Percentiles rank a stretch among this genome's conserved stretches.
Evolutionary conservation across 2,888 invertebrate genomes (phyloP).

Genomic region (Pyralis farinalis): DNA sequence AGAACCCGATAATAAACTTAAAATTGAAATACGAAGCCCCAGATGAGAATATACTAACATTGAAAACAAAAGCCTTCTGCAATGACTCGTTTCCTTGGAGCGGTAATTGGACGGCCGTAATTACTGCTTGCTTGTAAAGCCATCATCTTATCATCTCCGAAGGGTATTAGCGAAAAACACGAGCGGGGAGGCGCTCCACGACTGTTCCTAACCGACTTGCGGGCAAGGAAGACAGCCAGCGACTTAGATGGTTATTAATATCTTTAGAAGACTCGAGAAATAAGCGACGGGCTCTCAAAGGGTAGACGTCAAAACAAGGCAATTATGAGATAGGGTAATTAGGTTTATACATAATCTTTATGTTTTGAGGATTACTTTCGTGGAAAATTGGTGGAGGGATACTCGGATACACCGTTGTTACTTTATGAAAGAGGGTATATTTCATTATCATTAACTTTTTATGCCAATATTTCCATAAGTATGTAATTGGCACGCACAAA

Average conservation of each 20-base stretch:
- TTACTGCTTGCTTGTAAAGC: constrained; percentile 77
- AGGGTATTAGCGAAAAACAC: constrained; percentile 76
- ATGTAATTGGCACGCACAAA: no score
- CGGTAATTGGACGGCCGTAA: constrained; percentile 72
- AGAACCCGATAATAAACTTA: constrained; percentile 6
- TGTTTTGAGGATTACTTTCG: constrained; percentile 41
- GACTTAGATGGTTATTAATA: constrained; percentile 76
- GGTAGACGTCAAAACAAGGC: constrained; percentile 77
- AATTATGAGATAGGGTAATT: constrained; percentile 76
- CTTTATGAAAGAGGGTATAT: neutral
- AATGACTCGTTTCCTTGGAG: constrained; percentile 48
- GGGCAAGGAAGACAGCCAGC: constrained; percentile 61
- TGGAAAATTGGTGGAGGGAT: constrained; percentile 28
- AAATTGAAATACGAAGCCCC: constrained; percentile 2
- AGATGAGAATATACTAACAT: constrained; percentile 29
- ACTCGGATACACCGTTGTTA: constrained; percentile 10
- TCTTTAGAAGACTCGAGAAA: constrained; percentile 68
- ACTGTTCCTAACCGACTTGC: constrained; percentile 37
- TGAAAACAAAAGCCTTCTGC: constrained; percentile 42
- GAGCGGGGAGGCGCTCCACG: constrained; percentile 27
- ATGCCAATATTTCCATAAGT: no score
- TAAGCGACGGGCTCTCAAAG: constrained; percentile 70
- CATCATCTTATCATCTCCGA: constrained; percentile 76
- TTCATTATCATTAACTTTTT: no score
- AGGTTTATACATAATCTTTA: constrained; percentile 67